Percentiles rank a stretch among this genome's conserved stretches.
Conservation (phyloP, 2,113 vertebrate species). For the Spea bombifrons region DNA sequence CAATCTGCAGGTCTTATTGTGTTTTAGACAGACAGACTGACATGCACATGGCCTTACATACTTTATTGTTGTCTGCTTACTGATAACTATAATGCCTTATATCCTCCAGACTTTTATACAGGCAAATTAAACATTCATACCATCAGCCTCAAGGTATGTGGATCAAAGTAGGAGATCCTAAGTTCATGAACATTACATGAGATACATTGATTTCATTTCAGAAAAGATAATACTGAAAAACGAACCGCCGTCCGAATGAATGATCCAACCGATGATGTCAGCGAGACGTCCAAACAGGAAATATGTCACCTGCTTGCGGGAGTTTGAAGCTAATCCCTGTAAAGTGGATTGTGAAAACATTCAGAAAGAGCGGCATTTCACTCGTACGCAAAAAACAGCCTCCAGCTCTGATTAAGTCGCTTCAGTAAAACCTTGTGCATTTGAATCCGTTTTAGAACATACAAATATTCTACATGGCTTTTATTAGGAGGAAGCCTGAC, state of each 20-base stretch:
- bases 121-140: too few relatives aligned
- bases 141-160: neutral
- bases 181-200: neutral
- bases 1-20: too few relatives aligned
- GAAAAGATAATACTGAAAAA: neutral
- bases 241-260: neutral
- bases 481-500: neutral
- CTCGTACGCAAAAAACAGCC: neutral
- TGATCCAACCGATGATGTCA: neutral
- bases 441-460: neutral
- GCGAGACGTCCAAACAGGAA: neutral
- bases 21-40: too few relatives aligned
- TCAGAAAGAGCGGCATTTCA: neutral
- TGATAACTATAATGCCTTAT: too few relatives aligned
- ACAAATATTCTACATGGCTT: neutral
- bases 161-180: neutral
- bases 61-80: too few relatives aligned
- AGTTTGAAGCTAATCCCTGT: neutral
- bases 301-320: neutral
- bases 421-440: neutral
- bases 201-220: neutral
- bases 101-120: too few relatives aligned
- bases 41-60: too few relatives aligned
- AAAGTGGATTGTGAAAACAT: neutral
- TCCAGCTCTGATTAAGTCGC: neutral